Evolutionary conservation across 2,797 vertebrate species (phyloP).

Genomic region (Cossypha polioptera): DNA sequence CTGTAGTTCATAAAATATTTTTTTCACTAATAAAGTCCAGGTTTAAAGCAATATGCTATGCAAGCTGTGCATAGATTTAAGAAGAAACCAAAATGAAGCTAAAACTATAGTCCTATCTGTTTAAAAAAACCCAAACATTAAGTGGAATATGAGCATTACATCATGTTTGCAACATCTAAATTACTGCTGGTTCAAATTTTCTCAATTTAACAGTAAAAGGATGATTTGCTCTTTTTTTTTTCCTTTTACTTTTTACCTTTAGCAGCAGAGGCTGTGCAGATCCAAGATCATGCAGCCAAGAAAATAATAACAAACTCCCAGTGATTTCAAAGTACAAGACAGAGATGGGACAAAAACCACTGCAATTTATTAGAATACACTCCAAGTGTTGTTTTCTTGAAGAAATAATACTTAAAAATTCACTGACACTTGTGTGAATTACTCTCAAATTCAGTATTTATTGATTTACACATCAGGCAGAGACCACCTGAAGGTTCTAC

Average conservation of each 20-base stretch:
- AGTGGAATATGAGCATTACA: background rate
- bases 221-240: background rate
- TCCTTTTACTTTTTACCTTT: background rate
- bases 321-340: background rate
- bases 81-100: background rate
- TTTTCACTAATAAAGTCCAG: background rate
- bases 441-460: background rate
- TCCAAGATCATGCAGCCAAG: background rate
- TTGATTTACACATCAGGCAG: background rate
- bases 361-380: background rate
- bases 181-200: background rate
- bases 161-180: background rate
- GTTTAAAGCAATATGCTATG: background rate
- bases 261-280: background rate
- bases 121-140: background rate
- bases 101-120: background rate
- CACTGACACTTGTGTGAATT: background rate
- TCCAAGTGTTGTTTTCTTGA: background rate
- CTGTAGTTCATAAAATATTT: background rate
- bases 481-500: background rate
- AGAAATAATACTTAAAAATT: background rate
- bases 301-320: background rate
- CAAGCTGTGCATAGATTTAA: background rate
- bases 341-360: background rate
- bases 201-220: background rate